Evolutionary conservation across 2,888 invertebrate species (phyloP), one percentile per base, ranked within the genome.

Genomic region (Acleris holmiana): DNA sequence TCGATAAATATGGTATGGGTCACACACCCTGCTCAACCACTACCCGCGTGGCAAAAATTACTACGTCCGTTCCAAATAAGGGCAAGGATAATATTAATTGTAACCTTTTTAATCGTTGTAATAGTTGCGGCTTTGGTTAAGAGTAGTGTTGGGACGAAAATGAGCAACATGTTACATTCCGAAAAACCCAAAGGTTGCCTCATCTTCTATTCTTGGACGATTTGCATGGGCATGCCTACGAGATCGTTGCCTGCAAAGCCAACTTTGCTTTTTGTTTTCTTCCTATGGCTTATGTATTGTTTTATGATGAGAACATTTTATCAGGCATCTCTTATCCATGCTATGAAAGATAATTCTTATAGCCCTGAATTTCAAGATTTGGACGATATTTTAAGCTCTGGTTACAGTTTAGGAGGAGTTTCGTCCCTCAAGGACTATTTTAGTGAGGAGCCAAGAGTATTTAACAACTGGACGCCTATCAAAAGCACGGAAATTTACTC

Each of bases 271-370:
- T 78, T 77, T 58, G 74, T 88, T 17, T 69, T 78, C 3, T 66
- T 86, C 2, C 68, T 84, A 47, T 89, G 89, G 90, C 80, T 88
- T 23, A 85, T 83, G 84, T 89, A 86, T 61, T 83, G 85, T 72
- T 80, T 85, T 68, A 71, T 90, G 40, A 72, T 90, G n/a, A 79
- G 91, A 70, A 89, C 86, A 0, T 78, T 83, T 56, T 91, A 89
- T 66, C 89, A 89, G 72, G 86, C 85, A 0, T 82, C 82, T 61
- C 77, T 90, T 2, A 88, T 91, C 61, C 78, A 77, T 68, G 84
- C 82, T 1, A 74, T 91, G 46, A 86, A 88, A 74, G 82, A 82
- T 2, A 80, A 82, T 54, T 78, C 82, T 63, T 84, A 83, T 58
- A 78, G 74, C 58, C 62, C 72, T 35, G 78, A 83, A 25, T 73